A percentile compares a stretch with the other conserved stretches of the same genome.
phyloP scores from a whole-genome alignment of 92 coral and sea anemone genomes.

The Bergia puertoricense region DNA sequence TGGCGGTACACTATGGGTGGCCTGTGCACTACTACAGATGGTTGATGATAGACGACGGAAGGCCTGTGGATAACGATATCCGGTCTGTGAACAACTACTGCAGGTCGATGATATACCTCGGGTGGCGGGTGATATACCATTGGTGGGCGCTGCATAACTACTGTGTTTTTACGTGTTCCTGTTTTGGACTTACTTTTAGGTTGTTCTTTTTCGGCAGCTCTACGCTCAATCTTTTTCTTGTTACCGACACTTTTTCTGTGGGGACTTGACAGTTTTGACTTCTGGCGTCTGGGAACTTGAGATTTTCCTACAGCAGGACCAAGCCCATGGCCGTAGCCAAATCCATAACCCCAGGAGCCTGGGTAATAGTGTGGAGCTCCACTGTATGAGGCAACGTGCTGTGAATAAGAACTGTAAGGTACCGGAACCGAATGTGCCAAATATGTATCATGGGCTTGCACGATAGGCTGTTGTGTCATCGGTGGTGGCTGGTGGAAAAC shows the following conservation, averaged over 20 bases:
- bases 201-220: constrained; percentile 39
- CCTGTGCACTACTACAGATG: constrained; percentile 92
- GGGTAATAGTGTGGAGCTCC: constrained; percentile 79
- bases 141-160: constrained; percentile 88
- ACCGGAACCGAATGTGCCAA: constrained; percentile 64
- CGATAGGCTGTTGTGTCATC: constrained; percentile 72
- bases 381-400: constrained; percentile 63
- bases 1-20: constrained; percentile 91
- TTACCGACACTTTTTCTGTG: constrained; percentile 19
- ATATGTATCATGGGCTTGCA: constrained; percentile 78
- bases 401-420: constrained; percentile 53
- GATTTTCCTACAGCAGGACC: constrained; percentile 62
- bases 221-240: constrained; percentile 38
- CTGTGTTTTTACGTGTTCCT: constrained; percentile 80
- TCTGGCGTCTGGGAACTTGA: constrained; percentile 48
- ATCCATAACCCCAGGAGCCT: constrained; percentile 68
- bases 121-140: constrained; percentile 96
- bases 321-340: constrained; percentile 16
- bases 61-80: constrained; percentile 97
- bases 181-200: constrained; percentile 37
- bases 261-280: neutral
- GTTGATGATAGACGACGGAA: constrained; percentile 90
- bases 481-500: constrained; percentile 94
- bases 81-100: constrained; percentile 90
- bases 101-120: constrained; percentile 91